Evolutionary conservation across 1,140 invertebrate genomes (phyloP).

Genomic region (Caerostris extrusa): DNA sequence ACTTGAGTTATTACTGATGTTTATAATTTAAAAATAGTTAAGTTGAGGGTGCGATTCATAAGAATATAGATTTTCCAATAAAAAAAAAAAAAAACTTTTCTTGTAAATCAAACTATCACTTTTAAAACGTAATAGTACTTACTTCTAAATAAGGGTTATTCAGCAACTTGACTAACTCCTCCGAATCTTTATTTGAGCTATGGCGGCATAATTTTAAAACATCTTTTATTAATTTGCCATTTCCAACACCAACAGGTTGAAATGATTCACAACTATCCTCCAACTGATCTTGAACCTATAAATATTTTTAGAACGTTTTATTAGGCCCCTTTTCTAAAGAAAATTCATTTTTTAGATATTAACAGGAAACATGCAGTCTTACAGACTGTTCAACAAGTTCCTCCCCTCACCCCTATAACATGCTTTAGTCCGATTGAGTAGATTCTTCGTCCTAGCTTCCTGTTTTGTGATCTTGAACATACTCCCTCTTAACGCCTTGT

Average conservation of each 20-base stretch:
- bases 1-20: too few species aligned
- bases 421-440: too few species aligned
- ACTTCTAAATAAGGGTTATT: conserved; percentile 82
- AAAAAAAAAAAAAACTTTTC: too few species aligned
- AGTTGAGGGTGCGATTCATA: too few species aligned
- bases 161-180: conserved; percentile 83
- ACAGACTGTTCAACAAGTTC: too few species aligned
- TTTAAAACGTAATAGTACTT: conserved; percentile 61
- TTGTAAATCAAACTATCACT: conserved; percentile 63
- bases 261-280: conserved; percentile 81
- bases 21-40: too few species aligned
- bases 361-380: too few species aligned
- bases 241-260: conserved; percentile 82
- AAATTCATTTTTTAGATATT: background rate
- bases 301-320: background rate
- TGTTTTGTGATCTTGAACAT: too few species aligned
- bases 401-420: too few species aligned
- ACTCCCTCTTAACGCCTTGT: too few species aligned
- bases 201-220: conserved; percentile 81
- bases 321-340: conserved; percentile 15
- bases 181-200: conserved; percentile 82
- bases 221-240: conserved; percentile 80
- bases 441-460: too few species aligned
- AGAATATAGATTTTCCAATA: too few species aligned
- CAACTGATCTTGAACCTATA: conserved; percentile 83